Base-by-base conservation (phyloP, 2,113 vertebrate genomes). In the Saguinus imperator region DNA sequence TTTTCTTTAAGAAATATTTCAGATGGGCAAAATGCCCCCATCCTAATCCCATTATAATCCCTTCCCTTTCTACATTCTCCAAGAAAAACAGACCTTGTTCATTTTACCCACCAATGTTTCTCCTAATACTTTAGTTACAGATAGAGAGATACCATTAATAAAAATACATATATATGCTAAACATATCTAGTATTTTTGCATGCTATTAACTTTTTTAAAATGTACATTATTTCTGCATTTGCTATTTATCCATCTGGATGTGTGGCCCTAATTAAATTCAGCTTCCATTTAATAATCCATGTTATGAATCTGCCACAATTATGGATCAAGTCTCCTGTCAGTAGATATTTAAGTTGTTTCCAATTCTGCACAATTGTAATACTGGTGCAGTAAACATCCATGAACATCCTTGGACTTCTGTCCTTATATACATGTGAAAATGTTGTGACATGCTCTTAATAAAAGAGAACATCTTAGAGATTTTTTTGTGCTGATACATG, bases 1-100 rank as follows among this genome's bases (percentile, higher is more conserved):
- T 68, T 87, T 20, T 57, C 76, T 43, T 72, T 87, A 72, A 76
- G 35, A 86, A 88, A n/a, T n/a, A 88, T 48, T 95, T 88, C 77
- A 73, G 68, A 37, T 35, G 64, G 17, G 29, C 43, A 70, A 93
- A 82, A 50, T n/a, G n/a, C 2, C 6, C 37, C 45, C 55, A 21
- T 35, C 48, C 45, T 27, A 14, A n/a, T 8, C 25, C 27, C 40
- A 48, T 35, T 43, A 25, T 14, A 48, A 79, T 58, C 7, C 14
- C 20, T 57, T 89, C 10, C 23, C 10, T 76, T 61, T 43, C 7
- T 64, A 29, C 21, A 16, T 8, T 17, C 8, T 23, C 32, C 32
- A 37, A 29, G 20, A 95, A 17, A 75, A 12, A 37, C 32, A 32
- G 11, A 58, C 66, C 23, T 55, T 58, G 8, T 77, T 61, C 55